Percentiles rank a stretch among this genome's conserved stretches.
These are phyloP conservation scores for Triops cancriformis DNA, from an alignment of 1,140 invertebrate species.

Conservation along the genomic window DNA sequence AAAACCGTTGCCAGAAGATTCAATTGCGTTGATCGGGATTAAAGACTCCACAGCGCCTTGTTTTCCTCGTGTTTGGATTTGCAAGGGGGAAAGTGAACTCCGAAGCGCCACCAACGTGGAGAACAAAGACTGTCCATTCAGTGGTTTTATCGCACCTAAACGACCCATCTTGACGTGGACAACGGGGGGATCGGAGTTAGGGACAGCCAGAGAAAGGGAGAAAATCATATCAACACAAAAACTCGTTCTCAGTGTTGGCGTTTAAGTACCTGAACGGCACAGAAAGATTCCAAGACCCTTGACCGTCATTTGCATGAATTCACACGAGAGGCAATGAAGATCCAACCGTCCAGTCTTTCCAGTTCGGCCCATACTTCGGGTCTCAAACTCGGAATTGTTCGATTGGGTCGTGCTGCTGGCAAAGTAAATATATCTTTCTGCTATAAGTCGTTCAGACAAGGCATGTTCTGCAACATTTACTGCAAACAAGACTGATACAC, in stretches of 20 bases:
- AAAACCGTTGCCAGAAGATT: background rate
- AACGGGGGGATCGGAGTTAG: background rate
- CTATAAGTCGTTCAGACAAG: slow-evolving; percentile 15
- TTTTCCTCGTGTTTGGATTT: background rate
- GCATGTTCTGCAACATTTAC: no score
- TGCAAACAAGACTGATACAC: no score
- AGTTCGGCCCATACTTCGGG: slow-evolving; percentile 28
- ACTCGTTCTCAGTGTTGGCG: background rate
- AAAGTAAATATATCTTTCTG: slow-evolving; percentile 36
- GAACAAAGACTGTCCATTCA: slow-evolving; percentile 4
- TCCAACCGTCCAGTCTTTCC: background rate
- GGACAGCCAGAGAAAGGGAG: slow-evolving; percentile 8
- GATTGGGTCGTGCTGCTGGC: slow-evolving; percentile 41
- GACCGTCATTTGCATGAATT: slow-evolving; percentile 15
- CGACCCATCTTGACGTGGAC: background rate
- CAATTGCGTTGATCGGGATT: background rate
- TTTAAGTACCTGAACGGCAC: background rate
- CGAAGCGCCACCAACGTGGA: background rate
- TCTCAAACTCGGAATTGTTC: slow-evolving; percentile 41
- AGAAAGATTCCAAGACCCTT: background rate
- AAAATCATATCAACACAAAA: background rate
- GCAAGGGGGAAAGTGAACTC: background rate
- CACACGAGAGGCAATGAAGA: slow-evolving; percentile 16
- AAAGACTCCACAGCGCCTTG: background rate
- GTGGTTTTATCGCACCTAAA: background rate